These are phyloP conservation scores for Rhinolophus ferrumequinum DNA, from an alignment of 2,113 vertebrate genomes.

Conservation along the genomic window DNA sequence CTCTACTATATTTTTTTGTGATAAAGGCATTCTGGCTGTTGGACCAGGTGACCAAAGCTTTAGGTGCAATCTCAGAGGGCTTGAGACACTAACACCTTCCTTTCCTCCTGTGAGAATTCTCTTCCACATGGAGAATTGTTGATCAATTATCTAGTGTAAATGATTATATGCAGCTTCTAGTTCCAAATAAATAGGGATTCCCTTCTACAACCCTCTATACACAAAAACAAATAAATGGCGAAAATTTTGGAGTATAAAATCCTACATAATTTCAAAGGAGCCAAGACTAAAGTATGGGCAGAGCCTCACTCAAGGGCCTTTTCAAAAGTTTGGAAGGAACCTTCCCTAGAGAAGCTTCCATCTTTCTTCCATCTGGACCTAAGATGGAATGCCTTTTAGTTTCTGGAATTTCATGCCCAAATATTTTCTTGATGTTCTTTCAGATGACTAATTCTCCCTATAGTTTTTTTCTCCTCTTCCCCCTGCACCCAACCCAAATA, in stretches of 20 bases:
- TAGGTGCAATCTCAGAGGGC: not conserved
- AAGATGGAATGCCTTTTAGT: not conserved
- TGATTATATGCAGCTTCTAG: not conserved
- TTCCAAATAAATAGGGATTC: not conserved
- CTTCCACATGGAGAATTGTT: not conserved
- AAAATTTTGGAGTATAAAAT: not conserved
- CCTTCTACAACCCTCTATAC: not conserved
- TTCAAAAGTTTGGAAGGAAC: not conserved
- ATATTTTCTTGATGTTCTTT: not conserved
- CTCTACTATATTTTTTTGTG: not conserved
- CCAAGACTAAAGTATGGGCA: not conserved
- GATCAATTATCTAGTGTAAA: not conserved
- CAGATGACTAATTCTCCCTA: not conserved
- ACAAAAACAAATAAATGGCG: not conserved
- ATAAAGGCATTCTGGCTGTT: not conserved
- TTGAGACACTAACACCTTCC: not conserved
- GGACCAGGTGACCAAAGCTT: not conserved
- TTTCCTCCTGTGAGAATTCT: not conserved
- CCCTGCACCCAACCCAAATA: not conserved
- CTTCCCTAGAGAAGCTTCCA: not conserved
- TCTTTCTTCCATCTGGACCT: not conserved
- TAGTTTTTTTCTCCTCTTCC: not conserved
- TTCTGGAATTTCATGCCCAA: not conserved
- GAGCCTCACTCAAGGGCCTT: not conserved
- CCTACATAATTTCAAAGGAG: not conserved